These are phyloP conservation scores for Anabacerthia variegaticeps DNA, from an alignment of 2,797 vertebrate species.

Conservation along the genomic window DNA sequence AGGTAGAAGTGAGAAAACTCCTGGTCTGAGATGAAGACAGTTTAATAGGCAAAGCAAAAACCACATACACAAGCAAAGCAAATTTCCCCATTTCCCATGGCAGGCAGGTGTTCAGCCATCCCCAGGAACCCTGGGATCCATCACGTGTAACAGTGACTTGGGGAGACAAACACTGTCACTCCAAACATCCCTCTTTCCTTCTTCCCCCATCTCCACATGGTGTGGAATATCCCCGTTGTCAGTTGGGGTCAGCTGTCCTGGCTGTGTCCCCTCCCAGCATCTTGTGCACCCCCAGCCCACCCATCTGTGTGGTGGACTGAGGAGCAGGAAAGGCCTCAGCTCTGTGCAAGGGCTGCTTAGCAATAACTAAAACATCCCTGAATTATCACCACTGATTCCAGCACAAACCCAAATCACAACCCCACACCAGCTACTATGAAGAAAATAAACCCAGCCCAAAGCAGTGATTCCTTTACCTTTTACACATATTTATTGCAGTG, in stretches of 20 bases:
- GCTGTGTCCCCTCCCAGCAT: neutral
- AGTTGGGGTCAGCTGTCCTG: neutral
- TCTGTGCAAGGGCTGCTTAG: neutral
- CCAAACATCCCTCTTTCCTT: neutral
- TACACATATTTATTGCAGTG: neutral
- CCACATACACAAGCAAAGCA: neutral
- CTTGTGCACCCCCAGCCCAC: rapidly evolving
- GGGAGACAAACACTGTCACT: neutral
- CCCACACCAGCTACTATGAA: neutral
- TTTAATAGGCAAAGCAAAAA: neutral
- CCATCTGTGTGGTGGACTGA: neutral
- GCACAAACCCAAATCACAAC: neutral
- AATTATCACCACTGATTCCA: neutral
- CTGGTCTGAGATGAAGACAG: neutral
- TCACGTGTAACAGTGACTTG: rapidly evolving
- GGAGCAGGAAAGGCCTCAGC: neutral
- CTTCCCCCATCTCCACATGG: neutral
- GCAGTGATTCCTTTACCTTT: neutral
- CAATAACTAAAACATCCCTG: neutral
- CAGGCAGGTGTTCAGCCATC: neutral
- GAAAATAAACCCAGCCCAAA: neutral
- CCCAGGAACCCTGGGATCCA: neutral
- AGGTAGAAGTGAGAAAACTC: neutral
- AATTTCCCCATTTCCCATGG: neutral
- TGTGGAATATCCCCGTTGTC: neutral